Conservation (phyloP, 2,888 invertebrate species). For the Cheiracanthium punctorium region DNA sequence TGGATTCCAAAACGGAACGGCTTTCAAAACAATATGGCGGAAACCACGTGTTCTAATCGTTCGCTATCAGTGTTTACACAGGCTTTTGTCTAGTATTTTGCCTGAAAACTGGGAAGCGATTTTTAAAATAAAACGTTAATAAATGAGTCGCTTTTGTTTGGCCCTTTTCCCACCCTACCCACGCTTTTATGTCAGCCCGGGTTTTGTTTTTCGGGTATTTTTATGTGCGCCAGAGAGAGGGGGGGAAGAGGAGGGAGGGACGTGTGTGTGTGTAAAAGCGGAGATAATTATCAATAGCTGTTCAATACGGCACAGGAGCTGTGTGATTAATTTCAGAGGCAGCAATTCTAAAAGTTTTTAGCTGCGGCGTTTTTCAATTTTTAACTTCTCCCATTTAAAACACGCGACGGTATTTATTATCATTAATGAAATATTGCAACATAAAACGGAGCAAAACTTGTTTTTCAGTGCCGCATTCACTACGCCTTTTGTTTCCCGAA, state of each 20-base stretch:
- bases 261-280: conserved; percentile 3
- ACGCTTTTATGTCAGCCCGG: conserved; percentile 8
- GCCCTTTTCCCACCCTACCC: conserved; percentile 39
- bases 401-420: conserved; percentile 68
- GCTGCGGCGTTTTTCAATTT: conserved; percentile 63
- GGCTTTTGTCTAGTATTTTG: conserved; percentile 57
- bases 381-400: conserved; percentile 67
- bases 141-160: conserved; percentile 66
- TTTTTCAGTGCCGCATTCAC: conserved; percentile 60
- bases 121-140: conserved; percentile 68
- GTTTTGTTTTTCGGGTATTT: conserved; percentile 59
- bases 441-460: conserved; percentile 68
- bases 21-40: conserved; percentile 70
- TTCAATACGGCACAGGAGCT: conserved; percentile 49
- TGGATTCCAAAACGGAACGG: conserved; percentile 61
- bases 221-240: conserved; percentile 29
- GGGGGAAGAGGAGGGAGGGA: conserved; percentile 26
- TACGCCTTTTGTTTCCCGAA: conserved; percentile 48
- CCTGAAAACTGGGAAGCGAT: conserved; percentile 47
- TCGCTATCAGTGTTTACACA: conserved; percentile 69
- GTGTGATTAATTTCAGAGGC: conserved; percentile 57
- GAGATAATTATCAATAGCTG: conserved; percentile 69
- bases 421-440: conserved; percentile 69
- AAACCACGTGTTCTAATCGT: conserved; percentile 69
- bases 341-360: conserved; percentile 57